Percentiles rank a stretch among this genome's conserved stretches.
These are phyloP conservation scores for Venturia canescens DNA, from an alignment of 1,140 invertebrate species.

Conservation along the genomic window DNA sequence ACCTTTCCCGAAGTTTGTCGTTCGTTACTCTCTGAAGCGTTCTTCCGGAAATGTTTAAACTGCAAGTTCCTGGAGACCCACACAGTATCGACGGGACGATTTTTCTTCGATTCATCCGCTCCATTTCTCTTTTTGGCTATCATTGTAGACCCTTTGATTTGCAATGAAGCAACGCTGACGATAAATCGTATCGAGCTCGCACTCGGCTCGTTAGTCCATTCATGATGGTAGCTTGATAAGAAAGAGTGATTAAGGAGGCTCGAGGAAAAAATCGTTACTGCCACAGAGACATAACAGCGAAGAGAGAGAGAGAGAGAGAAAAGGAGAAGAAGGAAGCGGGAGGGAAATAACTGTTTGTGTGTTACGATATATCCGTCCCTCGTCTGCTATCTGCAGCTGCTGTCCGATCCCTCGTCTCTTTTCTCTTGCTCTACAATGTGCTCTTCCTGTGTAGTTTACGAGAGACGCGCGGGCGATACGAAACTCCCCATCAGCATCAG, in stretches of 20 bases:
- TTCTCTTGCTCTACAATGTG: conserved; percentile 10
- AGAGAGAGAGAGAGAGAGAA: conserved; percentile 14
- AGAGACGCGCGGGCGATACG: conserved; percentile 26
- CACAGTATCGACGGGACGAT: too few species aligned
- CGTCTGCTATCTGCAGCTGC: not conserved
- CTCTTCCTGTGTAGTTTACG: conserved; percentile 27
- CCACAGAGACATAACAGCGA: not conserved
- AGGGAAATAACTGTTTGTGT: not conserved
- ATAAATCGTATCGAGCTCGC: not conserved
- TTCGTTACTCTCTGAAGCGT: too few species aligned
- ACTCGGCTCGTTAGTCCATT: conserved; percentile 1
- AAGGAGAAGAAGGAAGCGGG: not conserved
- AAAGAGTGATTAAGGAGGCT: conserved; percentile 33
- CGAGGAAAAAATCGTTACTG: conserved; percentile 37
- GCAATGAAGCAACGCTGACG: not conserved
- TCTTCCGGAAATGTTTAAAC: too few species aligned
- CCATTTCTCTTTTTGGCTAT: not conserved
- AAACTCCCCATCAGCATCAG: conserved; percentile 41
- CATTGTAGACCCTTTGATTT: not conserved
- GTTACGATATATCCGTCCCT: conserved; percentile 8
- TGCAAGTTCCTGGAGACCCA: too few species aligned
- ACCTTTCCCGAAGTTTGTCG: too few species aligned
- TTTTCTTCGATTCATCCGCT: too few species aligned
- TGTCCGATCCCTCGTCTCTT: conserved; percentile 14
- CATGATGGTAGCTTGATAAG: conserved; percentile 20